Base-by-base conservation (phyloP, 1,140 invertebrate species). In the Cepaea nemoralis region DNA sequence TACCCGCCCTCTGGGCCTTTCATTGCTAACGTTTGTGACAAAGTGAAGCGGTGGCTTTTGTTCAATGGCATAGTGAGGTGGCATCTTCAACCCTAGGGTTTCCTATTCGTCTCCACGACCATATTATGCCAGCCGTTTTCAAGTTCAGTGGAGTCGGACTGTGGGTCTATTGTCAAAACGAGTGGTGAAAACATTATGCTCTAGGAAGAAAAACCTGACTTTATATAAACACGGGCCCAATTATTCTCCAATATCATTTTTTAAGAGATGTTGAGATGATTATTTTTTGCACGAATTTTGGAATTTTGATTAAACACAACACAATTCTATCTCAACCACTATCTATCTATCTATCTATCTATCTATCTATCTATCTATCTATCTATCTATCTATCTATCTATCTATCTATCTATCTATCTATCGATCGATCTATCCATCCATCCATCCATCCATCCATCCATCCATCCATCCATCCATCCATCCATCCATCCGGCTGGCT, bases 121-220 rank as follows among this genome's bases (percentile, higher is more conserved):
- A 48, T 5, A 75, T 75, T 75, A 75, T 75, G 10, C 40, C 24
- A 6, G 45, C 73, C 73, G 50, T 75, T 75, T 75, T 45, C 40
- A 75, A 45, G 42, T n/a, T 50, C 42, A 75, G 73, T 75, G 40
- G 40, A 27, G 22, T 5, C 73, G n/a, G 31, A 40, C 2, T 75
- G 73, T 45, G 50, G 73, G 73, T 75, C 50, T 45, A 75, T 75
- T 75, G 42, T 35, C 42, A 75, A 3, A 22, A 45, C n/a, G 8
- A 55, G n/a, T 14, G n/a, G 19, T 55, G n/a, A 19, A 1, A 55
- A 19, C 50, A 22, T 19, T 55, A 24, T 22, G 3, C 16, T 22
- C 8, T 24, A 55, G 50, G 8, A 2, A 22, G 6, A 55, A 2
- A 3, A 24, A 10, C 42, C 16, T 14, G 22, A 14, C n/a, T 22